Percentiles rank a stretch among this genome's conserved stretches.
Conservation (phyloP, 2,797 vertebrate genomes). For the Sarcophilus harrisii region DNA sequence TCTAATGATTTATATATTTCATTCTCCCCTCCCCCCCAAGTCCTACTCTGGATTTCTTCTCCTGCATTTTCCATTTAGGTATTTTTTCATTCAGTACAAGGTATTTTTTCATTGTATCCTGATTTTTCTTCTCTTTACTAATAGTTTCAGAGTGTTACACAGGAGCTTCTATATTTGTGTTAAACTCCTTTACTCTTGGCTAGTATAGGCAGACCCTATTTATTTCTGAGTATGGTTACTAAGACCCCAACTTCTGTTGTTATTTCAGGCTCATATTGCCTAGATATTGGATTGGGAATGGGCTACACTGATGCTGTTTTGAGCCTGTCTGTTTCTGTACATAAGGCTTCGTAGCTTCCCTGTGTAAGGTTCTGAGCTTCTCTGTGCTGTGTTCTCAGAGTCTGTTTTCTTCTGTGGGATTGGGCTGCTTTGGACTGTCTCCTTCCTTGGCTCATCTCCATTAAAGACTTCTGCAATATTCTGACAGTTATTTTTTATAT, state of each 20-base stretch:
- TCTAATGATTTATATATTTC: background rate
- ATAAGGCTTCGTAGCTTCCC: background rate
- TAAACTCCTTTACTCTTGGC: background rate
- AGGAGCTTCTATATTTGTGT: background rate
- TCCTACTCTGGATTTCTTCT: background rate
- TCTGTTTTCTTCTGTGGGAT: background rate
- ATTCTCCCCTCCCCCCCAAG: too few relatives aligned
- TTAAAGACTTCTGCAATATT: background rate
- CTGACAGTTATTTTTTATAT: background rate
- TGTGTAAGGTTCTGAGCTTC: background rate
- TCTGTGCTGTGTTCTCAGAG: background rate
- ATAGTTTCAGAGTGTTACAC: background rate
- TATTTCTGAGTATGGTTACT: background rate
- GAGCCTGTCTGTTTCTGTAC: background rate
- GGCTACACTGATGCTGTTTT: background rate
- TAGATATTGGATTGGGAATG: background rate
- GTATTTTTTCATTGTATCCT: background rate
- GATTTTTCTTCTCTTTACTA: background rate
- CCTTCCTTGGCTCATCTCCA: background rate
- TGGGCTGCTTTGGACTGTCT: background rate
- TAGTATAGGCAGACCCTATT: background rate
- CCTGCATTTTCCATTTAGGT: background rate
- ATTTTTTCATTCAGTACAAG: background rate
- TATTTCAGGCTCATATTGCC: background rate
- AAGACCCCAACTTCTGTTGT: background rate